Evolutionary conservation across 1,140 invertebrate genomes (phyloP).

Genomic region (Drosophila arawakana): DNA sequence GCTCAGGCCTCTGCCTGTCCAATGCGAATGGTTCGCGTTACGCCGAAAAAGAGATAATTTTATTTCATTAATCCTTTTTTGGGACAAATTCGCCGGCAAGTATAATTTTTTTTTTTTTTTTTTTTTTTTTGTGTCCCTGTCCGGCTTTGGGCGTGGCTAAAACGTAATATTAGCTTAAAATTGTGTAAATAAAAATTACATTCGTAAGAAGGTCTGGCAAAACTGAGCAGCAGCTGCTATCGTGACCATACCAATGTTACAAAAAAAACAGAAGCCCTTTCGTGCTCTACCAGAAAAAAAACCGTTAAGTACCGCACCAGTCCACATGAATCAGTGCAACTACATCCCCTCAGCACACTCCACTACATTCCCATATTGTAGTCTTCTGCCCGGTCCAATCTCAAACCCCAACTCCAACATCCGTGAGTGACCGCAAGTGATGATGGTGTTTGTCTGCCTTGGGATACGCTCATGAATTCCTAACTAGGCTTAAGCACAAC

Average conservation of each 20-base stretch:
- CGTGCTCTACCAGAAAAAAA: no score
- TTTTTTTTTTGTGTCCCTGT: conserved; percentile 29
- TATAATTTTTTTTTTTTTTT: conserved; percentile 29
- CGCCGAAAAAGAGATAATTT: conserved; percentile 81
- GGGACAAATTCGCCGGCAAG: conserved; percentile 69
- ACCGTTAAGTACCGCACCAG: background rate
- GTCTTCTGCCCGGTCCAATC: background rate
- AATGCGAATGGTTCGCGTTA: conserved; percentile 60
- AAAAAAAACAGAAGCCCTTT: no score
- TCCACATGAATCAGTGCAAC: conserved; percentile 65
- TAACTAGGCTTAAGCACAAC: conserved; percentile 42
- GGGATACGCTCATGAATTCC: conserved; percentile 42
- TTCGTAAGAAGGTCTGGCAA: conserved; percentile 73
- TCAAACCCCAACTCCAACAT: background rate
- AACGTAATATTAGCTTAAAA: conserved; percentile 83
- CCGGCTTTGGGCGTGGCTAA: conserved; percentile 72
- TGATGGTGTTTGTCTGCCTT: conserved; percentile 50
- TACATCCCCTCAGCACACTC: background rate
- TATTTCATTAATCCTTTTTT: conserved; percentile 84
- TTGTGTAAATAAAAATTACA: conserved; percentile 84
- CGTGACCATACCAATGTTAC: background rate
- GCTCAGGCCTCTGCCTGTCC: conserved; percentile 1
- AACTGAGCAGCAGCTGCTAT: conserved; percentile 61
- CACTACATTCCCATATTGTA: background rate
- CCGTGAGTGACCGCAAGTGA: conserved; percentile 59